Base-by-base conservation (phyloP, 2,888 invertebrate species). In the Odontothrips loti region DNA sequence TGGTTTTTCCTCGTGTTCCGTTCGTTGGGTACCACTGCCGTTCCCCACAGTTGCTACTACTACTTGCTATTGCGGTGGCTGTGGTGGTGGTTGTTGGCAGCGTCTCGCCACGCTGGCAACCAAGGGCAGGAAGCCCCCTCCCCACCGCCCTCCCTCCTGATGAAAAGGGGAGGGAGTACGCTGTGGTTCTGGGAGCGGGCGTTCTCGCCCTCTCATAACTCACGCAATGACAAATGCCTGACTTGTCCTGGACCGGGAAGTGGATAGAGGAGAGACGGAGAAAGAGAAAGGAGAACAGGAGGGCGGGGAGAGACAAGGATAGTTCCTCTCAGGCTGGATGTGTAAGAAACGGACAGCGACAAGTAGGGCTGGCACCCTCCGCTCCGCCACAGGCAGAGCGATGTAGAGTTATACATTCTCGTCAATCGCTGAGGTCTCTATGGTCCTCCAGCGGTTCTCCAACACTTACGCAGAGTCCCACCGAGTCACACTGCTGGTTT, bases 221-320 rank as follows among this genome's bases (percentile, higher is more conserved):
- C 68, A 75, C 23, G 23, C 68, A 75, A 75, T 27, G 68, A 75
- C 68, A 75, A 75, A 75, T 75, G 68, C 23, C 68, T 75, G 68
- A 75, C 68, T 75, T 75, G 68, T 75, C 68, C 12, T 75, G 68
- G 68, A n/a, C 23, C 23, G 27, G 68, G 68, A 27, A 75, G 68
- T 75, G 68, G 68, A 75, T 75, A 27, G 27, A 27, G 23, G 68
- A 9, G 68, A 23, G 34, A 75, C 68, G 68, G 68, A 27, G 20
- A 15, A 58, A 58, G 17, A 43, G 58, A 20, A 20, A 58, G 58
- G n/a, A n/a, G n/a, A n/a, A 20, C 58, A 58, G 58, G 58, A 20
- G 34, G 6, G 58, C 15, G 58, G 11, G 58, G 58, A 51, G 51
- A n/a, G 34, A 43, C 34, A 43, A 58, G 58, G 17, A 58, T 6